These are phyloP conservation scores for Cheilosia variabilis DNA, from an alignment of 2,888 invertebrate genomes.

Conservation along the genomic window DNA sequence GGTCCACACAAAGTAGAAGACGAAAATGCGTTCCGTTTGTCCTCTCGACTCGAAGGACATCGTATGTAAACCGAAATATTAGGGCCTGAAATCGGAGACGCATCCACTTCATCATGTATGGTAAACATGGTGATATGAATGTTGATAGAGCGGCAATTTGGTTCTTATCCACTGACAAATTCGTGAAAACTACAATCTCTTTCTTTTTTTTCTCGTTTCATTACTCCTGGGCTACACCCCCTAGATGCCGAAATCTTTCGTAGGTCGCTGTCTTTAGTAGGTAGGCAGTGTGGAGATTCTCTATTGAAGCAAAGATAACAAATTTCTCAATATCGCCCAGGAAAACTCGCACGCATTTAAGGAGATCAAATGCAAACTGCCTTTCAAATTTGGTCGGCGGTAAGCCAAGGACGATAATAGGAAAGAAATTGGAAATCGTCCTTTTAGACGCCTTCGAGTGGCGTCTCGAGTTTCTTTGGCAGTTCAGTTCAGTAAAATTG, in stretches of 20 bases:
- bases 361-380: slow-evolving; percentile 39
- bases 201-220: slow-evolving; percentile 39
- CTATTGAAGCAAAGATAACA: slow-evolving; percentile 53
- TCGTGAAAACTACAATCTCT: slow-evolving; percentile 37
- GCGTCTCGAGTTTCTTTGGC: slow-evolving; percentile 56
- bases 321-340: slow-evolving; percentile 38
- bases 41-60: slow-evolving; percentile 23
- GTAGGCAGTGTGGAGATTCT: slow-evolving; percentile 25
- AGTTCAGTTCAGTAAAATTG: slow-evolving; percentile 42
- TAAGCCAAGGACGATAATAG: slow-evolving; percentile 1
- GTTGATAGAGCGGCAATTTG: slow-evolving; percentile 49
- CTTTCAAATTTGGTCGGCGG: slow-evolving; percentile 15
- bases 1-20: slow-evolving; percentile 1
- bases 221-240: slow-evolving; percentile 56
- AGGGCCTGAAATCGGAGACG: slow-evolving; percentile 61
- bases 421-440: slow-evolving; percentile 33
- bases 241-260: neutral
- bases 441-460: slow-evolving; percentile 65
- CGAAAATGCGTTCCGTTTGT: neutral
- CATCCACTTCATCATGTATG: slow-evolving; percentile 70
- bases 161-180: slow-evolving; percentile 46
- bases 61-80: slow-evolving; percentile 13
- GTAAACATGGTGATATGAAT: slow-evolving; percentile 66
- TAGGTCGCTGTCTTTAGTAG: slow-evolving; percentile 11
- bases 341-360: slow-evolving; percentile 8